Percentiles rank a stretch among this genome's conserved stretches.
These are phyloP conservation scores for Steinernema scapterisci DNA, from an alignment of 2,888 invertebrate species.

Conservation along the genomic window DNA sequence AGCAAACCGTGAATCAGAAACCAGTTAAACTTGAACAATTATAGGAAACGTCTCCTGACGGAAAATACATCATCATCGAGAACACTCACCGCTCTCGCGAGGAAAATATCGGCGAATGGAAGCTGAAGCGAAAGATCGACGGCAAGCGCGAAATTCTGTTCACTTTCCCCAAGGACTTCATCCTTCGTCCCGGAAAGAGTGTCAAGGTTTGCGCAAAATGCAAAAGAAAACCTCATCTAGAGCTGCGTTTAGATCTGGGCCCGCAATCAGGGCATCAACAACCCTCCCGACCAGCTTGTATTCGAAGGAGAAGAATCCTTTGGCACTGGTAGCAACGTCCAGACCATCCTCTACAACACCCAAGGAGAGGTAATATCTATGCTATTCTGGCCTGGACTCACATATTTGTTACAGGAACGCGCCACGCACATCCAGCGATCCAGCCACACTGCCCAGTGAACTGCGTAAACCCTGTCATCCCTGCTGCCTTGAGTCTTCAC, in stretches of 20 bases:
- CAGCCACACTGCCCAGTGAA: conserved; percentile 43
- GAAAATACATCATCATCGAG: conserved; percentile 71
- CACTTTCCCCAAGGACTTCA: conserved; percentile 57
- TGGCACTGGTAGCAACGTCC: conserved; percentile 66
- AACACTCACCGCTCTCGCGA: conserved; percentile 70
- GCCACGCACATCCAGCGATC: conserved; percentile 48
- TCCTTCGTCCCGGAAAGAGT: conserved; percentile 53
- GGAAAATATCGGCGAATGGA: conserved; percentile 67
- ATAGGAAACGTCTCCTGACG: conserved; percentile 71
- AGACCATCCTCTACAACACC: conserved; percentile 66
- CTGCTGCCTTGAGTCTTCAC: conserved; percentile 13
- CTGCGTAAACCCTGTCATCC: neutral
- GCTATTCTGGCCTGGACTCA: neutral
- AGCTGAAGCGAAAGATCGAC: conserved; percentile 64
- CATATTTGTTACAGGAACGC: conserved; percentile 41
- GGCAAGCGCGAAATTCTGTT: conserved; percentile 58
- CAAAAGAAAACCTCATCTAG: neutral
- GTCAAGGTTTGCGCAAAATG: conserved; percentile 49
- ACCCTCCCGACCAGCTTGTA: conserved; percentile 64
- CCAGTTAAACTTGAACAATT: conserved; percentile 54
- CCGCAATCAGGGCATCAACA: conserved; percentile 59
- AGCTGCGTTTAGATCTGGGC: conserved; percentile 64
- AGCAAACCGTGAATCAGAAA: neutral
- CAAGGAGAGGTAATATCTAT: conserved; percentile 63
- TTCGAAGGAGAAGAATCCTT: conserved; percentile 66